Evolutionary conservation across 2,888 invertebrate species (phyloP).

Genomic region (Punctoribates punctum): DNA sequence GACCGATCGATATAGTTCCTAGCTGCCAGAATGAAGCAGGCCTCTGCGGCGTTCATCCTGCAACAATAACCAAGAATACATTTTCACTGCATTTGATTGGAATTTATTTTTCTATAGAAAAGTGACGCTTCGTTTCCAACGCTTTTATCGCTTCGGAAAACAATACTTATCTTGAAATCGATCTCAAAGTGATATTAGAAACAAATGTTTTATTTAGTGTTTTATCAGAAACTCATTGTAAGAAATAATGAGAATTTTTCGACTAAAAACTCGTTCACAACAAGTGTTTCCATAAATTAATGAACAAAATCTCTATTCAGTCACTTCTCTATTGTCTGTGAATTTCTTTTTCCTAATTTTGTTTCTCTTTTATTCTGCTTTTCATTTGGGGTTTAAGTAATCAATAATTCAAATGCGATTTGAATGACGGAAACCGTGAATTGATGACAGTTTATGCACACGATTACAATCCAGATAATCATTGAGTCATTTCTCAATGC

Average conservation of each 20-base stretch:
- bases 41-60: constrained; percentile 93
- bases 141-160: too few relatives aligned
- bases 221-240: constrained; percentile 28
- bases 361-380: neutral
- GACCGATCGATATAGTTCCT: constrained; percentile 94
- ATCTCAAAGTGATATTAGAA: too few relatives aligned
- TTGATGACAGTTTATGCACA: neutral
- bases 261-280: neutral
- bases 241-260: constrained; percentile 28
- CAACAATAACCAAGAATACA: neutral
- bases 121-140: too few relatives aligned
- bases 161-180: too few relatives aligned
- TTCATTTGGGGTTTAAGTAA: neutral
- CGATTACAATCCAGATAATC: neutral
- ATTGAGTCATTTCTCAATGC: too few relatives aligned
- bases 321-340: too few relatives aligned
- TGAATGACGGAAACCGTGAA: neutral
- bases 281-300: too few relatives aligned
- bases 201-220: too few relatives aligned
- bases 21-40: constrained; percentile 93
- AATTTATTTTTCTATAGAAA: too few relatives aligned
- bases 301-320: too few relatives aligned
- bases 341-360: constrained; percentile 32
- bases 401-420: constrained; percentile 12
- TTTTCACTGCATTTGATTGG: neutral